Evolutionary conservation across 2,888 invertebrate species (phyloP).

Genomic region (Abscondita cerata): DNA sequence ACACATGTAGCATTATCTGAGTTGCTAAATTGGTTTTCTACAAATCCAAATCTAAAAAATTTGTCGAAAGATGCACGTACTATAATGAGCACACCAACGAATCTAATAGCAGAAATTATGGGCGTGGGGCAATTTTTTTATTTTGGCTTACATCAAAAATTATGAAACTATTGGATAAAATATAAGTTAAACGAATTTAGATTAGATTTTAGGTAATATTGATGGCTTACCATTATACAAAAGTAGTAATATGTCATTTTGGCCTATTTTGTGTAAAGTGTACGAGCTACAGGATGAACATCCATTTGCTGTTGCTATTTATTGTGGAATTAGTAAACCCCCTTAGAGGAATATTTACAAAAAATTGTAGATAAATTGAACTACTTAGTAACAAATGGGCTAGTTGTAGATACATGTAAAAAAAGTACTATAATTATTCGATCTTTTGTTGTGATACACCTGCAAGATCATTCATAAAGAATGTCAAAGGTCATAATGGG

Average conservation of each 20-base stretch:
- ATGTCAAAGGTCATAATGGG: slow-evolving; percentile 37
- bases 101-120: no score
- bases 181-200: no score
- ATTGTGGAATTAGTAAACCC: slow-evolving; percentile 20
- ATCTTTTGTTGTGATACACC: slow-evolving; percentile 40
- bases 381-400: no score
- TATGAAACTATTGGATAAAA: no score
- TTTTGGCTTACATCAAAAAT: no score
- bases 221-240: not conserved
- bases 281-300: not conserved
- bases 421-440: slow-evolving; percentile 25
- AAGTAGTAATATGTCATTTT: not conserved
- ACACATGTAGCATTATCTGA: no score
- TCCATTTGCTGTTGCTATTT: not conserved
- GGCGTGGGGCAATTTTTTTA: no score
- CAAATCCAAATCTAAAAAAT: no score
- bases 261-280: not conserved
- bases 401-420: slow-evolving; percentile 27
- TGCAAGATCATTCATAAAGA: slow-evolving; percentile 36
- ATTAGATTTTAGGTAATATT: no score
- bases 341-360: slow-evolving; percentile 34
- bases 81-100: no score
- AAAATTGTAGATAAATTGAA: slow-evolving; percentile 32
- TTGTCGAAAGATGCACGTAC: no score
- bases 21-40: no score